Evolutionary conservation across 2,797 vertebrate genomes (phyloP), one percentile per base, ranked within the genome.

Genomic region (Petrocephalus schoutedeni): DNA sequence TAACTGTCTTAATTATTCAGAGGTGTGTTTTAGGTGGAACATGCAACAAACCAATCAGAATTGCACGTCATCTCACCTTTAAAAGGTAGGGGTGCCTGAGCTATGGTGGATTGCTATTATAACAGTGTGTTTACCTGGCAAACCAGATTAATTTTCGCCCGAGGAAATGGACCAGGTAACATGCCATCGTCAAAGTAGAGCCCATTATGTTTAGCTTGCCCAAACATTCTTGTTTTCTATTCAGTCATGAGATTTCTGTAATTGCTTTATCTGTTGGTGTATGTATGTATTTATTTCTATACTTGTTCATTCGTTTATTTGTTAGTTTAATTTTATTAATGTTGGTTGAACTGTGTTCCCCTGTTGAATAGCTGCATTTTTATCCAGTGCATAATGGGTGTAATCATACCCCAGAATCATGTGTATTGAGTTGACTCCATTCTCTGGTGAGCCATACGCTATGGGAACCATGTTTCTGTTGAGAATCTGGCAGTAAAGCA

Each of bases 401-500:
- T 77, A 77, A 45, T 77, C 45, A 77, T 77, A 19, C 41, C 71
- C 71, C 41, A n/a, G n/a, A n/a, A 77, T 77, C 41, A n/a, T 49
- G 19, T 6, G 19, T 3, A 77, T 45, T 16, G 67, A 36, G 67
- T 41, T 36, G 71, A 77, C 36, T 77, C 71, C 71, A 49, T 77
- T 49, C 71, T 77, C 41, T 14, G 19, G 41, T 49, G 19, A 77
- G 8, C 71, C 41, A 49, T 49, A 77, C 36, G 19, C 71, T 77
- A 77, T 77, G 71, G 71, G 32, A 9, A 77, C 41, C 71, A 41
- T 77, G 36, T 77, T 77, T 77, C 32, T 41, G 16, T 77, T 77
- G 71, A 77, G 71, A 77, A 77, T 45, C 71, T 77, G 71, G 71
- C 71, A 77, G 36, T 41, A 77, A 41, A 77, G 71, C 71, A 77